A percentile compares a stretch with the other conserved stretches of the same genome.
Evolutionary conservation across 2,797 vertebrate species (phyloP).

Genomic region (Lepus townsendii): DNA sequence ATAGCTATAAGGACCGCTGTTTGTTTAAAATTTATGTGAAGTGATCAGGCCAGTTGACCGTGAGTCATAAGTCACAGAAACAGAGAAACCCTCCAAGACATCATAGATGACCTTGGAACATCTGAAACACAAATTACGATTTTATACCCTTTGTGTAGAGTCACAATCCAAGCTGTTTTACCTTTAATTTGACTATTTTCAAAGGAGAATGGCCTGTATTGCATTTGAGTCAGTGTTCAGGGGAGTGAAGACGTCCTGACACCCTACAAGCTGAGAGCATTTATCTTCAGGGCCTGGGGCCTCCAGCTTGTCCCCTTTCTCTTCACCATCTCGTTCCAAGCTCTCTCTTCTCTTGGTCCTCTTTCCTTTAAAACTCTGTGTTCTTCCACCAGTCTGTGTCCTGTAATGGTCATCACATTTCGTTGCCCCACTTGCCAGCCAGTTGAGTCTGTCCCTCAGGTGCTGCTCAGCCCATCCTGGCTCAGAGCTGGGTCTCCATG

Average conservation of each 20-base stretch:
- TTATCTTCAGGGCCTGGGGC: not conserved
- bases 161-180: not conserved
- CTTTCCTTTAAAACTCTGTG: not conserved
- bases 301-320: not conserved
- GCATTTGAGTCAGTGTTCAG: not conserved
- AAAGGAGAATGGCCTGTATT: not conserved
- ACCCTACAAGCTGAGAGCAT: not conserved
- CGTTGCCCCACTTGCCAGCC: not conserved
- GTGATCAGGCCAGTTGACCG: not conserved
- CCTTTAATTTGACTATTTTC: not conserved
- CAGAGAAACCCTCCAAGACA: not conserved
- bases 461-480: not conserved
- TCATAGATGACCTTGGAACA: not conserved
- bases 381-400: not conserved
- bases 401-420: conserved; percentile 9
- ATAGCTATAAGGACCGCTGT: not conserved
- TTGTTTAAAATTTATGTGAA: conserved; percentile 4
- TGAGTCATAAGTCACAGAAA: not conserved
- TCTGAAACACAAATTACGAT: not conserved
- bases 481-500: not conserved
- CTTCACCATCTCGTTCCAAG: not conserved
- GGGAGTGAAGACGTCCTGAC: not conserved
- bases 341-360: not conserved
- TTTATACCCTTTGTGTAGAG: not conserved
- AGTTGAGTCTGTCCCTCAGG: not conserved